Evolutionary conservation across 1,140 invertebrate genomes (phyloP).

Genomic region (Brachionus rotundiformis): DNA sequence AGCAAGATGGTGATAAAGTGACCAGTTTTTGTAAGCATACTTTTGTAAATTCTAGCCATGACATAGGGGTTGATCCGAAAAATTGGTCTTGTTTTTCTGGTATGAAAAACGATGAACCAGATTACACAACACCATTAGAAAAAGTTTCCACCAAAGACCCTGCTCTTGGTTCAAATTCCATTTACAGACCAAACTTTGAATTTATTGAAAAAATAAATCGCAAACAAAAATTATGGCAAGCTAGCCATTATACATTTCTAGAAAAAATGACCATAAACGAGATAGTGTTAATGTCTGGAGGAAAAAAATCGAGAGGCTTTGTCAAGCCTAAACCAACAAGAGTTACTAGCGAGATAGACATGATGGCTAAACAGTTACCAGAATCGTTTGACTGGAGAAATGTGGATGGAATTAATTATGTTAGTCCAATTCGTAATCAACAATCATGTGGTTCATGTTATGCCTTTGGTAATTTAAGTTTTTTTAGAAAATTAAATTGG

Average conservation of each 20-base stretch:
- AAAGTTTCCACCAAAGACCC: not conserved
- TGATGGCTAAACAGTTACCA: slow-evolving; percentile 60
- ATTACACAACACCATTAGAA: not conserved
- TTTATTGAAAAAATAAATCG: slow-evolving; percentile 63
- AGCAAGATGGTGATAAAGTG: slow-evolving; percentile 55
- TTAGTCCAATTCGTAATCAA: slow-evolving; percentile 67
- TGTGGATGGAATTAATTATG: slow-evolving; percentile 66
- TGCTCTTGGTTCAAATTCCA: slow-evolving; percentile 3
- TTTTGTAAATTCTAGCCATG: slow-evolving; percentile 65
- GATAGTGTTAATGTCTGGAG: slow-evolving; percentile 61
- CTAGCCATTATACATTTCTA: slow-evolving; percentile 61
- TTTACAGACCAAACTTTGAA: slow-evolving; percentile 49
- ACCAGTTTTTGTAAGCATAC: slow-evolving; percentile 64
- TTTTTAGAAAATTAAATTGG: slow-evolving; percentile 62
- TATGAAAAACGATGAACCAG: not conserved
- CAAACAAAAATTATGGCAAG: slow-evolving; percentile 64
- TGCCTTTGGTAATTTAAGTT: slow-evolving; percentile 66
- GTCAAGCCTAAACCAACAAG: slow-evolving; percentile 6
- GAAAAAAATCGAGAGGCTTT: slow-evolving; percentile 57
- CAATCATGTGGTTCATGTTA: slow-evolving; percentile 67
- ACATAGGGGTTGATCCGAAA: slow-evolving; percentile 53
- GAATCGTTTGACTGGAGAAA: slow-evolving; percentile 67
- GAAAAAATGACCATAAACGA: slow-evolving; percentile 60
- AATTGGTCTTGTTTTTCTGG: slow-evolving; percentile 49
- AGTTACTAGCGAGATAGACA: not conserved